These are phyloP conservation scores for Peromyscus attwateri DNA, from an alignment of 2,797 vertebrate genomes.

Conservation along the genomic window DNA sequence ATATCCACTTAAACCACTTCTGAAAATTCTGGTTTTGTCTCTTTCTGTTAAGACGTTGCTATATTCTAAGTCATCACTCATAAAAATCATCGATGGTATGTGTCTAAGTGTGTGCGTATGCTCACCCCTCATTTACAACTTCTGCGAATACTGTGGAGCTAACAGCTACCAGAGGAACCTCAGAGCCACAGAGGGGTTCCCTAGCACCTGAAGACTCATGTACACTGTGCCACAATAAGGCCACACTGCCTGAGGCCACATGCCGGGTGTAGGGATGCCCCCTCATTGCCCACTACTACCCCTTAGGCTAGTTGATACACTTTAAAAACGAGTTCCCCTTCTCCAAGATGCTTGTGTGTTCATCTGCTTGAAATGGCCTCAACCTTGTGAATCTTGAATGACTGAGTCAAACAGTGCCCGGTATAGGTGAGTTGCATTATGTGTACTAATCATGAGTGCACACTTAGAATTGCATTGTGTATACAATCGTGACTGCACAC, in stretches of 20 bases:
- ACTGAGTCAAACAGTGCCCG: background rate
- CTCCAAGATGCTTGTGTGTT: background rate
- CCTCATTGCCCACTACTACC: background rate
- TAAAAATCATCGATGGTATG: background rate
- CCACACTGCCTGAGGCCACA: background rate
- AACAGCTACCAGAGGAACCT: background rate
- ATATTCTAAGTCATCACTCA: slow-evolving; percentile 11
- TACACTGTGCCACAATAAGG: background rate
- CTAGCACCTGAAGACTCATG: background rate
- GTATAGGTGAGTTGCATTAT: background rate
- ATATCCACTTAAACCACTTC: slow-evolving; percentile 30
- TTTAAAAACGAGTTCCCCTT: background rate
- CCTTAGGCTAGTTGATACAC: background rate
- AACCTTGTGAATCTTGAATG: background rate
- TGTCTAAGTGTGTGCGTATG: background rate
- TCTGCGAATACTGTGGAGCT: background rate
- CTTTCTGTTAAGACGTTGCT: background rate
- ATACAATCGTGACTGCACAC: background rate
- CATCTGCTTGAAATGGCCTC: background rate
- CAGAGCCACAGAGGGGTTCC: background rate
- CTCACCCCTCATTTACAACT: background rate
- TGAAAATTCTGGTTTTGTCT: background rate
- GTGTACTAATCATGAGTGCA: background rate
- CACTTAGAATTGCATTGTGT: background rate
- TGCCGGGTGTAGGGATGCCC: background rate